Percentiles rank a stretch among this genome's conserved stretches.
Conservation (phyloP, 2,888 invertebrate genomes). For the Plagodis pulveraria region DNA sequence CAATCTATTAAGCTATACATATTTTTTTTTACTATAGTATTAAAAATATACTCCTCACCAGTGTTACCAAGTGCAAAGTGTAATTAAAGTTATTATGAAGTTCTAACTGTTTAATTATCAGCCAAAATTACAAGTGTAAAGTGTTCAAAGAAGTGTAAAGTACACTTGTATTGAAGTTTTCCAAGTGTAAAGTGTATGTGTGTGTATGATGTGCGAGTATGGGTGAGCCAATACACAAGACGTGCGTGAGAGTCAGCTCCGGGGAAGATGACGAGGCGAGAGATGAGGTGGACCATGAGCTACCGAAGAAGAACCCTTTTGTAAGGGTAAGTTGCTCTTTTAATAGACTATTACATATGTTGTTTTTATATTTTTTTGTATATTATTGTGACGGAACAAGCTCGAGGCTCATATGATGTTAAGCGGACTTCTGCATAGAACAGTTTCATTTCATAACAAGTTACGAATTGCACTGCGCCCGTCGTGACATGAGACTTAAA, state of each 20-base stretch:
- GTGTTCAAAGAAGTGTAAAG: background rate
- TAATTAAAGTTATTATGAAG: background rate
- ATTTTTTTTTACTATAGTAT: too few species aligned
- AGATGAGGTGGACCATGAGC: conserved; percentile 73
- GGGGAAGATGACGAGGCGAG: conserved; percentile 75
- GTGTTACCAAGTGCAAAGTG: background rate
- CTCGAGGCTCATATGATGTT: too few species aligned
- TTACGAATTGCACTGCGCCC: too few species aligned
- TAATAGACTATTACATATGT: too few species aligned
- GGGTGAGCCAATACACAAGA: conserved; percentile 77
- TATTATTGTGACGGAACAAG: too few species aligned
- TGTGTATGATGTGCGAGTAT: conserved; percentile 78
- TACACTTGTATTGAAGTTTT: too few species aligned
- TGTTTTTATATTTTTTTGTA: too few species aligned
- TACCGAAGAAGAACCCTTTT: conserved; percentile 77
- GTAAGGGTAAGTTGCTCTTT: conserved; percentile 66
- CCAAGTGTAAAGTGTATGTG: conserved; percentile 23
- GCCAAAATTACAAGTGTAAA: background rate
- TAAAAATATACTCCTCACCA: conserved; percentile 1
- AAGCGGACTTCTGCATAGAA: too few species aligned
- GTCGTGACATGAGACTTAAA: too few species aligned
- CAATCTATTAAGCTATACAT: too few species aligned
- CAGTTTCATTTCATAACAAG: too few species aligned
- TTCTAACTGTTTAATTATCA: background rate
- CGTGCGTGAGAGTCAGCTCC: conserved; percentile 77